Conservation (phyloP, 2,888 invertebrate genomes). For the Drosophila diplacantha region DNA sequence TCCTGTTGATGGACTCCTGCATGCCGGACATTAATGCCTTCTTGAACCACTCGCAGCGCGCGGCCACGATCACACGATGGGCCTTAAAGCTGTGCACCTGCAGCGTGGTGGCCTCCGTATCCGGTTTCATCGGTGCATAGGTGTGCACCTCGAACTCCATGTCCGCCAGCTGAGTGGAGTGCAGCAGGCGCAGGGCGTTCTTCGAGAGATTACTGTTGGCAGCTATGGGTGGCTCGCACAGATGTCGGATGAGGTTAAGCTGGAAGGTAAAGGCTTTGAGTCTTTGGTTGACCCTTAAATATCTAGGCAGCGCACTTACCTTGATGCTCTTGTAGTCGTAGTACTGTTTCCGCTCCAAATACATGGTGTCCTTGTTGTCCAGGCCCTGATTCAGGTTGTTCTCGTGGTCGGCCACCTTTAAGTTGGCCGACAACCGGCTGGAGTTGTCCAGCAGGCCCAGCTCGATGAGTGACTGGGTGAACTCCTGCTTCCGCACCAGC, state of each 20-base stretch:
- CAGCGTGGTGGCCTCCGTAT: conserved; percentile 14
- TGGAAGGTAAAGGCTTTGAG: conserved; percentile 19
- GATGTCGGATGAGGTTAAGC: conserved; percentile 80
- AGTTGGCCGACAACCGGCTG: conserved; percentile 64
- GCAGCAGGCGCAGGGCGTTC: conserved; percentile 80
- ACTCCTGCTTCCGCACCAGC: conserved; percentile 82
- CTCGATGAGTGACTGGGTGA: conserved; percentile 80
- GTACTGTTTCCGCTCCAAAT: conserved; percentile 49
- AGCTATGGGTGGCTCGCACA: conserved; percentile 81
- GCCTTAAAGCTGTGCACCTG: conserved; percentile 79
- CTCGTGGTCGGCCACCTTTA: conserved; percentile 56
- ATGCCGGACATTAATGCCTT: conserved; percentile 84
- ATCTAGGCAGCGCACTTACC: conserved; percentile 42
- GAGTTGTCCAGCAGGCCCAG: conserved; percentile 79
- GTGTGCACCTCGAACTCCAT: conserved; percentile 82
- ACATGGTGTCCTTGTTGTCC: conserved; percentile 38
- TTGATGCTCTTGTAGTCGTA: conserved; percentile 73
- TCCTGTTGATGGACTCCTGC: conserved; percentile 84
- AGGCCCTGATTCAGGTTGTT: conserved; percentile 52
- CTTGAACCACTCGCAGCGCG: conserved; percentile 84
- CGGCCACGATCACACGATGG: conserved; percentile 83
- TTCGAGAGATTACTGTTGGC: conserved; percentile 80
- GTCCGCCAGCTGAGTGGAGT: conserved; percentile 80
- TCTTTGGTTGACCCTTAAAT: too few relatives aligned
- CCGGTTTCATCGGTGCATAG: conserved; percentile 29